Base-by-base conservation (phyloP, 92 coral and sea anemone genomes). In the Porites cylindrica region DNA sequence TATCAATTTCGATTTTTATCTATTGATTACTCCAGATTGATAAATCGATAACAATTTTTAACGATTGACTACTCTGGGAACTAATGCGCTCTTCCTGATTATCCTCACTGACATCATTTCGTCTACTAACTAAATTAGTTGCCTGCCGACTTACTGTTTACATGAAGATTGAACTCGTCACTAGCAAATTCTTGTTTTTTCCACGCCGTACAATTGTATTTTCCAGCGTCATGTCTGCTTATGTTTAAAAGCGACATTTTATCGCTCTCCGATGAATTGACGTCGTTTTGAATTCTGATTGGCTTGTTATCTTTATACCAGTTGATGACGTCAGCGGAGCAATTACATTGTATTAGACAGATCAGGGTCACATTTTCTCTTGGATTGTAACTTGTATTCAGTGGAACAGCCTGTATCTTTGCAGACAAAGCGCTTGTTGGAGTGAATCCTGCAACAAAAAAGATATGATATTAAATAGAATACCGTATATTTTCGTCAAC, bases 301-400 rank as follows among this genome's bases (percentile, higher is more conserved):
- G 69, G 75, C 20, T 76, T 66, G 8, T 32, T 38, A 24, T 75
- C 66, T 52, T 76, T 85, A 14, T 43, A 85, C 88, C 88, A 85
- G 10, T 21, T 14, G 14, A 85, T 85, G 24, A 29, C 23, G 58
- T 85, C 83, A 77, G 76, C 88, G 19, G 67, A 75, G 20, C 76
- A 76, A 11, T 56, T 64, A 6, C 29, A 20, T 47, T 43, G 54
- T 23, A 77, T 67, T n/a, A 50, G 62, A 38, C 88, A 85, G 18
- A 20, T 66, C 62, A 85, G 72, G 11, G 88, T 76, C 2, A 77
- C 76, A 60, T 85, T 85, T 10, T n/a, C 67, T 21, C 88, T 77
- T 20, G 83, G 76, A 32, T 76, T 66, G 72, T 76, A 63, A 24
- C 80, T 60, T 13, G 18, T 72, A 38, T 47, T 63, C 51, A 18